A percentile compares a stretch with the other conserved stretches of the same genome.
Evolutionary conservation across 64 coral and sea anemone genomes (phyloP).

Genomic region (Pocillopora verrucosa): DNA sequence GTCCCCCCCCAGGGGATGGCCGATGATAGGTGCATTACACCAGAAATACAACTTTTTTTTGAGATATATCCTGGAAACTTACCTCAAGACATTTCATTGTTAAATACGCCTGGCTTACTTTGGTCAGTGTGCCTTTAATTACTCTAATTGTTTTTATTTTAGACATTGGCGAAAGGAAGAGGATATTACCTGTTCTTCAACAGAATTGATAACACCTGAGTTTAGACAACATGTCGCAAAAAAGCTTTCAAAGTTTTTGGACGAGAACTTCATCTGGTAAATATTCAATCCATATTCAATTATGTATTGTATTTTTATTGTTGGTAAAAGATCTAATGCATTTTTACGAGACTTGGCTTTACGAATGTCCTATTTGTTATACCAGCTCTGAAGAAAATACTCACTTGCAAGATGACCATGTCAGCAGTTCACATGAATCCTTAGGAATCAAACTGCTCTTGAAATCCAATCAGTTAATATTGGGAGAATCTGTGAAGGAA

Average conservation of each 20-base stretch:
- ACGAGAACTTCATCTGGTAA: constrained; percentile 30
- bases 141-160: background rate
- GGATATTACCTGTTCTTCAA: background rate
- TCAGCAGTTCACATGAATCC: background rate
- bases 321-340: background rate
- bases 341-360: background rate
- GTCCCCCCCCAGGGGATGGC: too few species aligned
- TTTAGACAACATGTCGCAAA: constrained; percentile 78
- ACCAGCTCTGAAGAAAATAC: background rate
- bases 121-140: background rate
- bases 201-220: constrained; percentile 50
- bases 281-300: background rate
- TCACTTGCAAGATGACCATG: background rate
- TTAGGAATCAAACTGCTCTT: constrained; percentile 16
- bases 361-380: background rate
- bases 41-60: too few species aligned
- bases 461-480: constrained; percentile 5
- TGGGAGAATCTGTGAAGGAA: background rate
- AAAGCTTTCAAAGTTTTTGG: constrained; percentile 77
- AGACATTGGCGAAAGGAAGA: constrained; percentile 54
- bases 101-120: background rate
- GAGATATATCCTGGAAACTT: too few species aligned
- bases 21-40: too few species aligned
- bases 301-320: too few species aligned
- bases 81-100: background rate